Evolutionary conservation across 1,140 invertebrate species (phyloP).

Genomic region (Meteorus sp.): DNA sequence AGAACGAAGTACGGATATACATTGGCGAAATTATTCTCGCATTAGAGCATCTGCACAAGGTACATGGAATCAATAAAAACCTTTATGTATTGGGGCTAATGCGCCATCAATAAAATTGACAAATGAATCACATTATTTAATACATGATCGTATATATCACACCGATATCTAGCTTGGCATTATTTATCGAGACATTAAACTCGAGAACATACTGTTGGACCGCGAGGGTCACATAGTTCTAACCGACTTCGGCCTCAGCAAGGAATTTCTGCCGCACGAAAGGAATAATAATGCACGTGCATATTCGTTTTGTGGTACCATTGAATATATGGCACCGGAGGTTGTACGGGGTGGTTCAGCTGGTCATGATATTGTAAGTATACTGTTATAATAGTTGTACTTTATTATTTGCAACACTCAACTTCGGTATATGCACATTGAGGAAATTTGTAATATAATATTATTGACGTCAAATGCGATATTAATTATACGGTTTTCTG

Average conservation of each 20-base stretch:
- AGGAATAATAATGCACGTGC: constrained; percentile 65
- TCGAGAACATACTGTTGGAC: constrained; percentile 91
- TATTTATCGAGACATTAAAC: constrained; percentile 94
- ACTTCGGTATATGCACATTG: background rate
- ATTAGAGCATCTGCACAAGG: constrained; percentile 87
- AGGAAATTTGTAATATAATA: too few relatives aligned
- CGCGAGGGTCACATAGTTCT: constrained; percentile 86
- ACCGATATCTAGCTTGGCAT: constrained; percentile 76
- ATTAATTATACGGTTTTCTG: too few relatives aligned
- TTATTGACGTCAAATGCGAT: background rate
- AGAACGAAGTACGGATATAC: constrained; percentile 83
- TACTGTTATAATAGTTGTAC: constrained; percentile 16
- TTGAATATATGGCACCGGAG: constrained; percentile 96
- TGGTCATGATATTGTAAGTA: constrained; percentile 88
- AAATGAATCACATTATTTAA: background rate
- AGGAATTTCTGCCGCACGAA: constrained; percentile 77
- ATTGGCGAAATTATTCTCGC: constrained; percentile 91
- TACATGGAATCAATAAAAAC: constrained; percentile 43
- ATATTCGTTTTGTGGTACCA: constrained; percentile 97
- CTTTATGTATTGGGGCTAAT: background rate
- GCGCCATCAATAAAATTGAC: background rate
- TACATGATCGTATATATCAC: constrained; percentile 1
- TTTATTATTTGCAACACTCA: background rate
- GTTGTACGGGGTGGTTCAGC: constrained; percentile 79
- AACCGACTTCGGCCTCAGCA: constrained; percentile 91